These are phyloP conservation scores for Pedetes capensis DNA, from an alignment of 2,113 vertebrate species.

Conservation along the genomic window DNA sequence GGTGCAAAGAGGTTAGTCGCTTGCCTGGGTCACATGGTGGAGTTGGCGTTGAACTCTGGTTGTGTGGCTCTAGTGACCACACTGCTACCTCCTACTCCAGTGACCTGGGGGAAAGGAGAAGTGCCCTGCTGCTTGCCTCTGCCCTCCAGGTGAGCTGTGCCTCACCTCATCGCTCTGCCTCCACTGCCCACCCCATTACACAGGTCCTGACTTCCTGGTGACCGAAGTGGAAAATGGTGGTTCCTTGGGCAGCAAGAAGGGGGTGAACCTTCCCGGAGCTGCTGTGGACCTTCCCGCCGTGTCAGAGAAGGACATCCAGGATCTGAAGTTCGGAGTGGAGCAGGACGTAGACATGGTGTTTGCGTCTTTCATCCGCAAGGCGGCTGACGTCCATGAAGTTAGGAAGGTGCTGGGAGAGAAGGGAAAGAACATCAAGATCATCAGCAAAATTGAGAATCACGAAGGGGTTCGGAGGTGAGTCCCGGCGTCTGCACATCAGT, in stretches of 20 bases:
- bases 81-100: fast-evolving
- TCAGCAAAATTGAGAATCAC: constrained; percentile 99
- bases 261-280: constrained; percentile 95
- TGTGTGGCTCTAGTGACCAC: fast-evolving
- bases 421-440: constrained; percentile 97
- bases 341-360: constrained; percentile 98
- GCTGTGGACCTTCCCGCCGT: constrained; percentile 95
- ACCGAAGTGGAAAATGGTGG: constrained; percentile 95
- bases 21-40: background rate
- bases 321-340: constrained; percentile 95
- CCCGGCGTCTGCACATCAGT: no score
- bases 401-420: constrained; percentile 94
- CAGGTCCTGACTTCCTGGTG: constrained; percentile 88
- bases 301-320: constrained; percentile 95
- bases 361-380: constrained; percentile 98
- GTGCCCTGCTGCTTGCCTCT: background rate
- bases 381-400: constrained; percentile 93
- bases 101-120: background rate
- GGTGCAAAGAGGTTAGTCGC: background rate
- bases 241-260: constrained; percentile 96
- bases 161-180: background rate
- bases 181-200: fast-evolving
- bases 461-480: constrained; percentile 95
- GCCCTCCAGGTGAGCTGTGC: fast-evolving
- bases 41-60: background rate